A percentile compares a stretch with the other conserved stretches of the same genome.
phyloP scores from a whole-genome alignment of 2,113 vertebrate species.

The Callospermophilus lateralis region DNA sequence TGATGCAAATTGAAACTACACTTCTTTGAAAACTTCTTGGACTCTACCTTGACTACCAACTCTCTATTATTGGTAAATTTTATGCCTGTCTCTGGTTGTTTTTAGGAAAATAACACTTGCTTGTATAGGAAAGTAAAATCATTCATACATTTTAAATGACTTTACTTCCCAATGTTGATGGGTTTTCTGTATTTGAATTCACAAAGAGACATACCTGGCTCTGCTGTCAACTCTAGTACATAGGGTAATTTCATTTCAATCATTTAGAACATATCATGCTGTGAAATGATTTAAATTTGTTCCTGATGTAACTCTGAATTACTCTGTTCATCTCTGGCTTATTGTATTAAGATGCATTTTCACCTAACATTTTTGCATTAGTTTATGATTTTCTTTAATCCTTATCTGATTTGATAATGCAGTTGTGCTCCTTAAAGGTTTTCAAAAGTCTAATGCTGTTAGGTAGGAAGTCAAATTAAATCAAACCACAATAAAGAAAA shows the following conservation, averaged over 20 bases:
- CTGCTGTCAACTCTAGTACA: slow-evolving; percentile 32
- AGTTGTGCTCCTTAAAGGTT: background rate
- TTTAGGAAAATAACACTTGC: slow-evolving; percentile 74
- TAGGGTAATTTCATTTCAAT: slow-evolving; percentile 76
- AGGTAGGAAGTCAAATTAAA: slow-evolving; percentile 41
- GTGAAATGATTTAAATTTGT: slow-evolving; percentile 73
- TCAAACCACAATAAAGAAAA: slow-evolving; percentile 61
- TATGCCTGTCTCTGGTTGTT: slow-evolving; percentile 56
- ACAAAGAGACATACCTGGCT: slow-evolving; percentile 10
- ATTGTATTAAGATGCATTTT: slow-evolving; percentile 22
- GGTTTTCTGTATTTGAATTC: slow-evolving; percentile 57
- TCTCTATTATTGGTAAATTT: slow-evolving; percentile 71
- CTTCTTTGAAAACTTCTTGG: slow-evolving; percentile 80
- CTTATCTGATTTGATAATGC: slow-evolving; percentile 46
- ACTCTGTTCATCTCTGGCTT: slow-evolving; percentile 39
- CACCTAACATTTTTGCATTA: slow-evolving; percentile 36
- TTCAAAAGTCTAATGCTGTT: slow-evolving; percentile 60
- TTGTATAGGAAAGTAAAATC: slow-evolving; percentile 75
- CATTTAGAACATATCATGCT: background rate
- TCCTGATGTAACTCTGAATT: slow-evolving; percentile 67
- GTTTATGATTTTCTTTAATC: slow-evolving; percentile 55
- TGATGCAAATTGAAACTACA: slow-evolving; percentile 86
- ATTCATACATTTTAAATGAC: slow-evolving; percentile 72
- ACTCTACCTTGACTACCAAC: slow-evolving; percentile 76
- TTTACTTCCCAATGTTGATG: slow-evolving; percentile 49